Evolutionary conservation across 2,888 invertebrate genomes (phyloP).

Genomic region (Gasteruption jaculator): DNA sequence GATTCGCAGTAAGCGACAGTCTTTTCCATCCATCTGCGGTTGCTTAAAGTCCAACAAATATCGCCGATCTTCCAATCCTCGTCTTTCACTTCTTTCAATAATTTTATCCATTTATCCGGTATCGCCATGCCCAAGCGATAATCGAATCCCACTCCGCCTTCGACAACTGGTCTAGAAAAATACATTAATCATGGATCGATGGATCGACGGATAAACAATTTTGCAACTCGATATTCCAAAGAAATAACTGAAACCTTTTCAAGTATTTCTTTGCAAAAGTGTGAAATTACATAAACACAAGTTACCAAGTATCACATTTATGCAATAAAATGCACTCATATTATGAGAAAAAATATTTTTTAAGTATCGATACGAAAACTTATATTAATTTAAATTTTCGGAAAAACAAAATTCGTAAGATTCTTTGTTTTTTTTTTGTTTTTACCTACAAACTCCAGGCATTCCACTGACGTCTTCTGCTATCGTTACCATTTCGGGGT

Average conservation of each 20-base stretch:
- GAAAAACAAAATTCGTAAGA: not conserved
- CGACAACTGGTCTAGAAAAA: slow-evolving; percentile 70
- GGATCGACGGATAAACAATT: too few relatives aligned
- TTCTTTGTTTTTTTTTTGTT: not conserved
- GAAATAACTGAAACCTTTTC: not conserved
- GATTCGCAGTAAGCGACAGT: slow-evolving; percentile 98
- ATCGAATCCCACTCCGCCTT: slow-evolving; percentile 96
- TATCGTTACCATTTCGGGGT: slow-evolving; percentile 81
- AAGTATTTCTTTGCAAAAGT: too few relatives aligned
- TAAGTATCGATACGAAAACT: not conserved
- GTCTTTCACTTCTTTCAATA: slow-evolving; percentile 76
- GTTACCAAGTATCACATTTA: too few relatives aligned
- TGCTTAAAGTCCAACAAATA: slow-evolving; percentile 87
- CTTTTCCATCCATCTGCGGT: slow-evolving; percentile 92
- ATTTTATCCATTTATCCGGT: slow-evolving; percentile 98
- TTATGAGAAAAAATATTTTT: too few relatives aligned
- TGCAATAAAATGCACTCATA: too few relatives aligned
- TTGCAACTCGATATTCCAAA: too few relatives aligned
- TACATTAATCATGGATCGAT: slow-evolving; percentile 4
- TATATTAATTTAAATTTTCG: slow-evolving; percentile 3
- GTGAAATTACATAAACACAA: too few relatives aligned
- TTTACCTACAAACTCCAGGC: slow-evolving; percentile 79
- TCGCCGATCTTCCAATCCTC: slow-evolving; percentile 93
- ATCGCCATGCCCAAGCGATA: slow-evolving; percentile 98
- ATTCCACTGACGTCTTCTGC: slow-evolving; percentile 99